Evolutionary conservation across 30 jellyfish, hydroid and myxozoan species (phyloP), one percentile per base, ranked within the genome.

Genomic region (Aurelia coerulea): DNA sequence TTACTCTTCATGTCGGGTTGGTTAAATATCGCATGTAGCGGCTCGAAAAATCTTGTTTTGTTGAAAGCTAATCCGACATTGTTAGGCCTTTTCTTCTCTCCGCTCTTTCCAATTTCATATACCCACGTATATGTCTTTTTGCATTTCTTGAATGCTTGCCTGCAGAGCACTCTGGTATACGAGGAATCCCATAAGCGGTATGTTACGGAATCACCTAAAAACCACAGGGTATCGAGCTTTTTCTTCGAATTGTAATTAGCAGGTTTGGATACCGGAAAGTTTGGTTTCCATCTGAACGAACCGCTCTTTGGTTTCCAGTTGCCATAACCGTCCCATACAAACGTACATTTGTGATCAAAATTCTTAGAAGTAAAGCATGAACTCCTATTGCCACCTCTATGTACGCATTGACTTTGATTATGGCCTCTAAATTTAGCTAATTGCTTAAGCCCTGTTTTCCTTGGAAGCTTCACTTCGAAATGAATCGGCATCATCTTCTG

Each of bases 201-300:
- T 18, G 79, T 69, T 23, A 73, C 13, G 8, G 97, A 89, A 66
- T 89, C 97, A 2, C 97, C 97, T 31, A 35, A 56, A 39, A 89
- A 54, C 93, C 93, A 89, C n/a, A 88, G 52, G 8, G 96, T 88
- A 23, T 71, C 91, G 41, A 88, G 88, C 84, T 79, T 79, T 53
- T 49, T 70, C 42, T 83, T 52, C 50, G 37, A 9, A 29, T 46
- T 32, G 54, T 2, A 70, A 10, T 83, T 76, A 29, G 49, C 79
- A 19, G 82, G 79, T 3, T 13, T 18, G 29, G 58, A 5, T 11
- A 37, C 49, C 41, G 86, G 92, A 17, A 58, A 34, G 35, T 83
- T 72, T 3, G 92, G 86, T 31, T 56, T 31, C 92, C 92, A 83
- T 37, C 19, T 71, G 33, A 23, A 58, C 5, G 69, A 29, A 6